These are phyloP conservation scores for Spodoptera littoralis DNA, from an alignment of 2,888 invertebrate genomes.

Conservation along the genomic window DNA sequence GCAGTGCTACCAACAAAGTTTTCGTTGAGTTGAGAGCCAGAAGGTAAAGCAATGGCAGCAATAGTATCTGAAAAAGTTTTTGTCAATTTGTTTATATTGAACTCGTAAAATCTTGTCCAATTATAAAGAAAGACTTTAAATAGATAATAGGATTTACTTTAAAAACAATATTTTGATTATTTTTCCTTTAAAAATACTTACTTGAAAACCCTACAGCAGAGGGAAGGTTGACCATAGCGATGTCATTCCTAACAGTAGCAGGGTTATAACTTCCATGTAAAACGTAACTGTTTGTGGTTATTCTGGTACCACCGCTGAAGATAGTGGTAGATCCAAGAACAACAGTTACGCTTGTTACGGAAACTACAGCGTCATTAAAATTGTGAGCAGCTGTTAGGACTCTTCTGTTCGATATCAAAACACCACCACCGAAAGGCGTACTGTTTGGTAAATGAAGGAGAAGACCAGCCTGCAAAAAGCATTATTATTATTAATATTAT, in stretches of 20 bases:
- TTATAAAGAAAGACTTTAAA: no score
- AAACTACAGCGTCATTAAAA: conserved; percentile 65
- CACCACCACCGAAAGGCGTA: conserved; percentile 63
- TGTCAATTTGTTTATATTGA: no score
- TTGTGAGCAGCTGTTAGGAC: conserved; percentile 71
- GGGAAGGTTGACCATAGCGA: conserved; percentile 67
- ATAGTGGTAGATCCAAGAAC: conserved; percentile 69
- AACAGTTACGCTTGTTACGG: conserved; percentile 56
- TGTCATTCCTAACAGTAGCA: conserved; percentile 62
- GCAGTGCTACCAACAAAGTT: background rate
- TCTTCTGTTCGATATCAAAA: conserved; percentile 37
- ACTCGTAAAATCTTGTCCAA: no score
- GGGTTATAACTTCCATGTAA: conserved; percentile 67
- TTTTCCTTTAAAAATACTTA: conserved; percentile 36
- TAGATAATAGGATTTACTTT: no score
- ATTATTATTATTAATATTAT: no score
- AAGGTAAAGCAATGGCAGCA: no score
- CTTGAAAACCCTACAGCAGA: conserved; percentile 48
- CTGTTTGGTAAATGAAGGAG: conserved; percentile 46
- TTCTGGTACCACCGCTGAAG: conserved; percentile 70
- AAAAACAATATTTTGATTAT: no score
- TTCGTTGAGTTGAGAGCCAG: no score
- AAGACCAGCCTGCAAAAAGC: conserved; percentile 58
- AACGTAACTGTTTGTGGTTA: conserved; percentile 56
- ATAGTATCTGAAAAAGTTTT: no score